Conservation (phyloP, 2,888 invertebrate genomes). For the Heliconius ethilla region DNA sequence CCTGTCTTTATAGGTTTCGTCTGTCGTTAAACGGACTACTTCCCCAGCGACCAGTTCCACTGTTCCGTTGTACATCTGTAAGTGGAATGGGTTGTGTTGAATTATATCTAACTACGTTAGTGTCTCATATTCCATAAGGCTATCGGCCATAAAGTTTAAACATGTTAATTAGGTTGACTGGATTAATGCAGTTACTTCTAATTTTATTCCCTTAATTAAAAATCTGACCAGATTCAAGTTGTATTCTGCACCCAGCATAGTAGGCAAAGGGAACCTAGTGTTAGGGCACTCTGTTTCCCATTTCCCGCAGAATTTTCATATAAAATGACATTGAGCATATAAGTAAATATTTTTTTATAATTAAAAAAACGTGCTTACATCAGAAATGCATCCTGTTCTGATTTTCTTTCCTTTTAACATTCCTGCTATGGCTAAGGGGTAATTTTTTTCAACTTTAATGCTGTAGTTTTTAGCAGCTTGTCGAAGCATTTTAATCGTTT, state of each 20-base stretch:
- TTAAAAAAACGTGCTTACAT: conserved; percentile 77
- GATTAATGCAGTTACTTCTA: not conserved
- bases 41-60: conserved; percentile 73
- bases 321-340: too few relatives aligned
- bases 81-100: conserved; percentile 39
- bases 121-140: not conserved
- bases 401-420: conserved; percentile 95
- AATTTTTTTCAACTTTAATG: conserved; percentile 81
- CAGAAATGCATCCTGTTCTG: conserved; percentile 90
- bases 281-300: too few relatives aligned
- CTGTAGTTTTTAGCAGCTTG: conserved; percentile 81
- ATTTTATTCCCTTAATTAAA: not conserved
- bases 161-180: not conserved
- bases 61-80: conserved; percentile 63
- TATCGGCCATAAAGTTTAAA: not conserved
- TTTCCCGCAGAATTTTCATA: too few relatives aligned
- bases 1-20: conserved; percentile 80
- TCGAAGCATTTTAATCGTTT: conserved; percentile 70
- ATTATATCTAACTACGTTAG: not conserved
- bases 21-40: conserved; percentile 76
- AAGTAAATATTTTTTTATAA: not conserved
- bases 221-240: too few relatives aligned
- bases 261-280: too few relatives aligned
- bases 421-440: conserved; percentile 91
- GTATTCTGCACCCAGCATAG: too few relatives aligned